phyloP scores from a whole-genome alignment of 2,797 vertebrate genomes.

The Somateria mollissima region DNA sequence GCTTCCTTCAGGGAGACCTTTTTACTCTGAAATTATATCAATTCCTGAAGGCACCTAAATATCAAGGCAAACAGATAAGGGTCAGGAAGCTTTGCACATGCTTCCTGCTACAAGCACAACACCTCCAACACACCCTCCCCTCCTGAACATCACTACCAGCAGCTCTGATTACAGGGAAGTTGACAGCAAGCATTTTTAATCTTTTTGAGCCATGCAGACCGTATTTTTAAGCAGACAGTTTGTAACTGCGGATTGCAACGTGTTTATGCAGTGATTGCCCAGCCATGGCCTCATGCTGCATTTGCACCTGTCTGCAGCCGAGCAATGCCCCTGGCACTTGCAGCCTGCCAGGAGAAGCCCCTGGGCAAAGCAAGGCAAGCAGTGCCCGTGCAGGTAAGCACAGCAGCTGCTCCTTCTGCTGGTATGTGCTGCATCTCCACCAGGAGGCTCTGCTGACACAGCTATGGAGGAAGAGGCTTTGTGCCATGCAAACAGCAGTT shows the following conservation, averaged over 20 bases:
- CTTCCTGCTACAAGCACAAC: background rate
- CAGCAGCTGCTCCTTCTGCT: background rate
- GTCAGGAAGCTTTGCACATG: background rate
- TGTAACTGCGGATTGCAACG: background rate
- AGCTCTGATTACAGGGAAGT: background rate
- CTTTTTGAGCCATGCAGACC: background rate
- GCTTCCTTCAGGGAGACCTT: background rate
- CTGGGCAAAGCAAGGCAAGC: background rate
- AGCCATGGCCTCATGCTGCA: background rate
- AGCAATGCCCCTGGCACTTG: background rate
- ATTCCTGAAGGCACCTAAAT: background rate
- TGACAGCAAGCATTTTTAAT: background rate
- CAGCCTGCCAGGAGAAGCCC: background rate
- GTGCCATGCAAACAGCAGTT: background rate
- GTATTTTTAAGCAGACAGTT: background rate
- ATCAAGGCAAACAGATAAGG: background rate
- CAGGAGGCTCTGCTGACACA: background rate
- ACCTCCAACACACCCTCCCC: background rate
- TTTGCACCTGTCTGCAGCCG: background rate
- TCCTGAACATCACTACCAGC: background rate
- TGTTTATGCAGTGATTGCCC: background rate
- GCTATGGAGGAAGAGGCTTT: background rate
- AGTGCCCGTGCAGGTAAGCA: background rate
- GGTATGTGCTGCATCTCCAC: background rate
- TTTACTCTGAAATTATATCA: background rate